Evolutionary conservation across 2,888 invertebrate species (phyloP), one percentile per base, ranked within the genome.

Genomic region (Drosophila mayaguana): DNA sequence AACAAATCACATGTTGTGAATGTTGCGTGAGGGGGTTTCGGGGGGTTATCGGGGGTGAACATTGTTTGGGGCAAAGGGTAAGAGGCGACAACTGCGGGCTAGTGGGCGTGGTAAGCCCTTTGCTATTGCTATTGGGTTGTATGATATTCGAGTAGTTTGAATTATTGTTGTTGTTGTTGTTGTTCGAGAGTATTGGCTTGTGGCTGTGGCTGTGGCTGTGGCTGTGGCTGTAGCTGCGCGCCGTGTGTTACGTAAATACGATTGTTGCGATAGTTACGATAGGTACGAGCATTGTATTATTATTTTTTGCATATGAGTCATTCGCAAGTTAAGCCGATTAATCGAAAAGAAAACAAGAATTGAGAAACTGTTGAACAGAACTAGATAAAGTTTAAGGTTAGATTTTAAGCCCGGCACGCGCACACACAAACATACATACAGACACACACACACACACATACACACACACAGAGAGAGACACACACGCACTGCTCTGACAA

Each of bases 271-370:
- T 50, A 53, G 48, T 61, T 48, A 62, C 61, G 46, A 56, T 69
- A 55, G 69, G 61, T 75, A 69, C 61, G 70, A 66, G 75, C 70
- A 70, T 63, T 55, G 18, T 22, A 32, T 32, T 32, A 32, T 28
- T 18, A 4, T 46, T 36, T 20, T 22, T 53, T 22, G 67, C 66
- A 72, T 81, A 84, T 87, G 85, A 84, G 83, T 64, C 84, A 87
- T 84, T 85, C 83, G 69, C 87, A 86, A 70, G 87, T 81, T 84
- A 84, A 84, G 83, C 87, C 83, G 83, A 83, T 86, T 83, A 73
- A 76, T 73, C 65, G 63, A 66, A 59, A 20, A 18, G 8, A 43
- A 25, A 22, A 42, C 8, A 0, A 18, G 22, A 22, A 48, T 42
- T 53, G 32, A 48, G 48, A 25, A 46, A 9, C 28, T n/a, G 46